phyloP scores from a whole-genome alignment of 2,888 invertebrate genomes.

The Napeogenes sylphis region DNA sequence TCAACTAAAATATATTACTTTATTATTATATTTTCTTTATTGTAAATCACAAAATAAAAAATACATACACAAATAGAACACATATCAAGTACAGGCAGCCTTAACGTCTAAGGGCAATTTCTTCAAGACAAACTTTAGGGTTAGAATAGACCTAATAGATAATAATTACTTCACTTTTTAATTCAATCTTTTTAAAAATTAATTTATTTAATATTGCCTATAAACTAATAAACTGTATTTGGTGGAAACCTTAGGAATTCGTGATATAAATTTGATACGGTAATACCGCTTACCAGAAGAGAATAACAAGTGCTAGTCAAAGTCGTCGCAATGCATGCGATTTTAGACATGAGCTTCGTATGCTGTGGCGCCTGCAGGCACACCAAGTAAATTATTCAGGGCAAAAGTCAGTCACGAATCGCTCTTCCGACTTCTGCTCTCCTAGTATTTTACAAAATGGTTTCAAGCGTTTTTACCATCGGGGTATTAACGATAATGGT shows the following conservation, averaged over 20 bases:
- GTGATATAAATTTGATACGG: constrained; percentile 35
- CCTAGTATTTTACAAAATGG: constrained; percentile 37
- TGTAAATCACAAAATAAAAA: no score
- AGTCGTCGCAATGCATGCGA: constrained; percentile 38
- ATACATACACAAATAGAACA: no score
- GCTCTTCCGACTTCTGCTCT: constrained; percentile 47
- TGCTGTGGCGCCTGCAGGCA: constrained; percentile 54
- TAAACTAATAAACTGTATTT: constrained; percentile 37
- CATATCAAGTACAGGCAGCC: no score
- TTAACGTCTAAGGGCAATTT: no score
- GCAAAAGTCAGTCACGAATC: constrained; percentile 72
- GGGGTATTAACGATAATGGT: background rate
- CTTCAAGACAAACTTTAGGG: no score
- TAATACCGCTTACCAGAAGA: constrained; percentile 30
- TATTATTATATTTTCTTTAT: no score
- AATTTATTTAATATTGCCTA: constrained; percentile 10
- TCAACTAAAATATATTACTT: no score
- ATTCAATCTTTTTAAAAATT: no score
- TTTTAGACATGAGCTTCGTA: constrained; percentile 51
- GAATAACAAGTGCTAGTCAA: constrained; percentile 35
- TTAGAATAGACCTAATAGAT: no score
- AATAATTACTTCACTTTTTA: no score
- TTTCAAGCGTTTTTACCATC: background rate
- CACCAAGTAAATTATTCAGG: constrained; percentile 69
- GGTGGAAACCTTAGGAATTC: constrained; percentile 18